Conservation (phyloP, 2,888 invertebrate genomes). For the Trilocha varians region DNA sequence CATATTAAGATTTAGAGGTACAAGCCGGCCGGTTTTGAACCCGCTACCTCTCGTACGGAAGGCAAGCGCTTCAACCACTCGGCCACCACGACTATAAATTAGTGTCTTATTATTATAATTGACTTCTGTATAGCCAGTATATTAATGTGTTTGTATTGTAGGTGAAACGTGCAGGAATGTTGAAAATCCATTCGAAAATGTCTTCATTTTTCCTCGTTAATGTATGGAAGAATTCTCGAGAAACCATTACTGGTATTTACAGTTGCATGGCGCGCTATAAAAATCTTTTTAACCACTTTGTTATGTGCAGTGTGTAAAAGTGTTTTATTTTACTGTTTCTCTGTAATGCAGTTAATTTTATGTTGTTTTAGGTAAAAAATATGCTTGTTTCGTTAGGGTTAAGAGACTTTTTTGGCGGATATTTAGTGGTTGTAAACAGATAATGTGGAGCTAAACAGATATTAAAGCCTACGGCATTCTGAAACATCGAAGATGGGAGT, state of each 20-base stretch:
- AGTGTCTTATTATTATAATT: no score
- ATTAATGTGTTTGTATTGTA: constrained; percentile 22
- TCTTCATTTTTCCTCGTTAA: constrained; percentile 40
- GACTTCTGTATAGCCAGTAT: no score
- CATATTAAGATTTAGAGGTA: no score
- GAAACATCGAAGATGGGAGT: no score
- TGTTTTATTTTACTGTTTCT: constrained; percentile 9
- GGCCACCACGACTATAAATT: no score
- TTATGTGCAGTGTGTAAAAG: constrained; percentile 30
- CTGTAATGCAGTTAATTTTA: neutral
- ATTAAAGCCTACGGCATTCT: no score
- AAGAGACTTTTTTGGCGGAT: neutral
- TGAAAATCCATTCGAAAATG: constrained; percentile 24
- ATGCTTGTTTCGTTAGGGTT: neutral
- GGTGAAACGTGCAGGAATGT: constrained; percentile 35
- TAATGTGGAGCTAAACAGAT: no score
- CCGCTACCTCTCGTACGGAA: no score
- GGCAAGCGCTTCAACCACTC: no score
- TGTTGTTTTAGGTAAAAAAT: neutral
- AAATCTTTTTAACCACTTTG: constrained; percentile 26
- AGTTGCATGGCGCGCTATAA: constrained; percentile 30
- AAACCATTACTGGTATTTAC: constrained; percentile 23
- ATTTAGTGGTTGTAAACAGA: no score
- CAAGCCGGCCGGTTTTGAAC: no score
- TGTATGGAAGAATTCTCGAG: constrained; percentile 26